Evolutionary conservation across 2,797 vertebrate species (phyloP), one percentile per base, ranked within the genome.

Genomic region (Hypotaenidia philippensis): DNA sequence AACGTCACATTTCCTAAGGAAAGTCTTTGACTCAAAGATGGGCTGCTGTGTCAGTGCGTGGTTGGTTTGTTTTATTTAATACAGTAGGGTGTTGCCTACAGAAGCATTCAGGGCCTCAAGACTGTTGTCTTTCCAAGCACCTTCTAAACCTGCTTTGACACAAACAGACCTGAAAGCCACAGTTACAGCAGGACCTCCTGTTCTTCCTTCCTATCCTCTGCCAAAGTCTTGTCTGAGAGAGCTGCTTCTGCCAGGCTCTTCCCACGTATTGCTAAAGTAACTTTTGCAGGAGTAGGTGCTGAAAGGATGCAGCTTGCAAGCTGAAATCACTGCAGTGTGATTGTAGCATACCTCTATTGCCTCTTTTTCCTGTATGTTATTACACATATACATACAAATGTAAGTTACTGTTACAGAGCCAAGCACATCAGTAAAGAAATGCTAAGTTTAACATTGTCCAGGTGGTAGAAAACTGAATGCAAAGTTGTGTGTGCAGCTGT

Each of bases 221-320:
- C 56, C 49, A 23, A 22, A 52, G 26, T 47, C 27, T 6, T 55
- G 5, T 65, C 20, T 40, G 49, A 65, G 59, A 5, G 0, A 31
- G 7, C 65, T 9, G 1, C 17, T 52, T 29, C 65, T 86, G 65
- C 71, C 79, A 63, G 56, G 10, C 32, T 56, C 52, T 29, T n/a
- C 23, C 3, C 55, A 6, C 4, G 0, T 9, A 3, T 10, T 64
- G 17, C 68, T 85, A 8, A 41, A 64, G 56, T 9, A 32, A 23
- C 52, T 87, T 55, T 4, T 70, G 34, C 55, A 65, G 70, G 21
- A 79, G 40, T 4, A 45, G 56, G 31, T 77, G 71, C 71, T 84
- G 70, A 49, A 76, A 63, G 75, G 52, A 21, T 7, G 52, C 87
- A 85, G 31, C 38, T 82, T 26, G 29, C 31, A 47, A 87, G 75